A percentile compares a stretch with the other conserved stretches of the same genome.
Conservation (phyloP, 2,113 vertebrate species). For the Bungarus multicinctus region DNA sequence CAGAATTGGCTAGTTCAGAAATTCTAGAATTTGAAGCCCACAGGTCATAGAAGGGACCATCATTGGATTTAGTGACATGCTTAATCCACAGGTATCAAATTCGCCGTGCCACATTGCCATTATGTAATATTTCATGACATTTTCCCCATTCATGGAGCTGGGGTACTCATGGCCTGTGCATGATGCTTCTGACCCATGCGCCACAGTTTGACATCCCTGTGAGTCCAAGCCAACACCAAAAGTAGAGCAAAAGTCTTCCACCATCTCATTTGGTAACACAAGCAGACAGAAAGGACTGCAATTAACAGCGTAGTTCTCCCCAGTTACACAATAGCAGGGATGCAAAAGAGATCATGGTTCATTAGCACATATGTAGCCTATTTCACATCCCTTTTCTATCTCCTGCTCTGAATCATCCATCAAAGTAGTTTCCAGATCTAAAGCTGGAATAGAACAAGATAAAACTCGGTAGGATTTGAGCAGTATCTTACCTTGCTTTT, state of each 20-base stretch:
- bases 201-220: too few relatives aligned
- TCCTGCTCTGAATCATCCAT: neutral
- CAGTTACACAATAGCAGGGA: neutral
- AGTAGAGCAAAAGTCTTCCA: neutral
- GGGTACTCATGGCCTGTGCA: too few relatives aligned
- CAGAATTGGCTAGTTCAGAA: neutral
- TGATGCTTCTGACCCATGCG: too few relatives aligned
- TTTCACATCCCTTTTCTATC: neutral
- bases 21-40: neutral
- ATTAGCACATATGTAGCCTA: neutral
- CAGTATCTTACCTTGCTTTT: neutral
- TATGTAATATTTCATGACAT: too few relatives aligned
- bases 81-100: too few relatives aligned
- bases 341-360: neutral
- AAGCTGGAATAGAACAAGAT: neutral
- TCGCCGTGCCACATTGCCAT: too few relatives aligned
- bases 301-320: neutral
- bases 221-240: neutral
- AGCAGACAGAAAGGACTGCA: neutral
- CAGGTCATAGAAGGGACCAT: neutral
- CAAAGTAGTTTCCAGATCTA: neutral
- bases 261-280: neutral
- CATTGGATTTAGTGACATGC: neutral
- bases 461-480: neutral
- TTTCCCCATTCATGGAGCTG: too few relatives aligned